Percentiles rank a stretch among this genome's conserved stretches.
phyloP scores from a whole-genome alignment of 2,888 invertebrate genomes.

The Aromia moschata region DNA sequence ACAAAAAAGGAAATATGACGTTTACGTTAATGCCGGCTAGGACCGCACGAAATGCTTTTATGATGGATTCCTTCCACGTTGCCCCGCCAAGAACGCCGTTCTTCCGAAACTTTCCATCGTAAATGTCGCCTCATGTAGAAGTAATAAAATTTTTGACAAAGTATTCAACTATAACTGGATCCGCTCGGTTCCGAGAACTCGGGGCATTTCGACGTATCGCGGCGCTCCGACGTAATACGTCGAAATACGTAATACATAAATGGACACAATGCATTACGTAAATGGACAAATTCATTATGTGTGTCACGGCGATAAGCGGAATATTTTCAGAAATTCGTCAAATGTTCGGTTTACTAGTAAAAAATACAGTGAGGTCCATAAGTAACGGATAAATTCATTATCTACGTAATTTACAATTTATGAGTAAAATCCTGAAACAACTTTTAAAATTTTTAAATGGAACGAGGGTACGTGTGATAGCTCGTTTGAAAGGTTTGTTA shows the following conservation, averaged over 20 bases:
- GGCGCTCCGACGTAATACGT: neutral
- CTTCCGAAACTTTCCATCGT: slow-evolving; percentile 51
- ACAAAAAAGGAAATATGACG: slow-evolving; percentile 56
- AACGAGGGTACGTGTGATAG: no score
- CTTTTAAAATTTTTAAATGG: no score
- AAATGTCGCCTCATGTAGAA: slow-evolving; percentile 49
- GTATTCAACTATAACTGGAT: slow-evolving; percentile 40
- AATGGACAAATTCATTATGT: no score
- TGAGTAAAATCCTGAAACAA: no score
- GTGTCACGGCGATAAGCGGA: no score
- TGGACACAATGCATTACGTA: no score
- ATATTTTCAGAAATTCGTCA: no score
- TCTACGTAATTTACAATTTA: no score
- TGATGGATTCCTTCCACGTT: slow-evolving; percentile 57
- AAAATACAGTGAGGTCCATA: no score
- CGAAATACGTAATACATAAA: neutral
- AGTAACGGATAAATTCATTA: no score
- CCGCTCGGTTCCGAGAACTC: slow-evolving; percentile 5
- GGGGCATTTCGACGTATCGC: slow-evolving; percentile 4
- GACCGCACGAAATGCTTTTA: slow-evolving; percentile 57
- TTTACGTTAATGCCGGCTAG: slow-evolving; percentile 55
- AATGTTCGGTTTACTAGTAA: no score
- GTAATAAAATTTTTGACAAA: slow-evolving; percentile 57
- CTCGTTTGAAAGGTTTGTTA: no score
- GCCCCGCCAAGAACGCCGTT: slow-evolving; percentile 52